Conservation (phyloP, 2,888 invertebrate genomes). For the Protonemura montana region DNA sequence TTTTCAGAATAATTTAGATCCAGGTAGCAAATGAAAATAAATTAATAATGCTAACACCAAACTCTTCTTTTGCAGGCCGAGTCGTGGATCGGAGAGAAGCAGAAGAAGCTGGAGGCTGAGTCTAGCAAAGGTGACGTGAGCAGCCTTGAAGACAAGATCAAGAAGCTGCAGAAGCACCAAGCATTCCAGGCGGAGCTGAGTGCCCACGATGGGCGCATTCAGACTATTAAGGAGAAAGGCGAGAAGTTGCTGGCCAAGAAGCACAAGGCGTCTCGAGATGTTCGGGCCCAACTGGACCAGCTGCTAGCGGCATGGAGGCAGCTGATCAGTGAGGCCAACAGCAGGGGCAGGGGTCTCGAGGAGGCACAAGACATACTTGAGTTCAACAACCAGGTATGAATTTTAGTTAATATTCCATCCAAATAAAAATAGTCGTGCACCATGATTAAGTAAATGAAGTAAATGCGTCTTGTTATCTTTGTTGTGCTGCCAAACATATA, state of each 20-base stretch:
- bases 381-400: slow-evolving; percentile 88
- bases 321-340: slow-evolving; percentile 74
- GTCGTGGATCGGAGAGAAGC: slow-evolving; percentile 91
- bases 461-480: too few species aligned
- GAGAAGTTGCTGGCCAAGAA: slow-evolving; percentile 73
- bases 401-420: too few species aligned
- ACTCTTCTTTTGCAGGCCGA: slow-evolving; percentile 65
- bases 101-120: slow-evolving; percentile 84
- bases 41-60: too few species aligned
- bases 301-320: slow-evolving; percentile 78
- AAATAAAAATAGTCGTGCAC: too few species aligned
- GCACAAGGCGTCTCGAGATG: slow-evolving; percentile 75
- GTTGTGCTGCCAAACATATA: too few species aligned
- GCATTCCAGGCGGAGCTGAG: slow-evolving; percentile 92
- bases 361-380: slow-evolving; percentile 97
- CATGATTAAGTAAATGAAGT: too few species aligned
- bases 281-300: slow-evolving; percentile 73
- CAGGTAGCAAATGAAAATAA: too few species aligned
- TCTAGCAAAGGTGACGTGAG: slow-evolving; percentile 77
- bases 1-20: too few species aligned
- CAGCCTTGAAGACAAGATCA: slow-evolving; percentile 91
- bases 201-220: slow-evolving; percentile 85
- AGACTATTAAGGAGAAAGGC: slow-evolving; percentile 73
- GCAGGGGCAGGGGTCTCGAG: slow-evolving; percentile 83
- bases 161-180: slow-evolving; percentile 92